Base-by-base conservation (phyloP, 37 sponge, comb jelly and placozoan genomes). In the Aplysina aerophoba region DNA sequence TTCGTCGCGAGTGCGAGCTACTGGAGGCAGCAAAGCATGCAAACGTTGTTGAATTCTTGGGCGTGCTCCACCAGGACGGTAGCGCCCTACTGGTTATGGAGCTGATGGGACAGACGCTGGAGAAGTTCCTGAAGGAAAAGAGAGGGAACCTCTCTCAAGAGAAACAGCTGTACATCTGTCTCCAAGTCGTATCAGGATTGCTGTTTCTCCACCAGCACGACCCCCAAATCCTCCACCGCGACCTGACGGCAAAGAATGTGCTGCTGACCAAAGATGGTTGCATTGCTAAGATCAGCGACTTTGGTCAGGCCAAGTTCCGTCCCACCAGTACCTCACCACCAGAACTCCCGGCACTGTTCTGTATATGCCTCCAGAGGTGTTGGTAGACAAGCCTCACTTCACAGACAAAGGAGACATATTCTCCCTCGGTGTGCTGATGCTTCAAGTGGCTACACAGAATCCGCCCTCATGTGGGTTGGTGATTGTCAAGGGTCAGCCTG, bases 201-300 rank as follows among this genome's bases (percentile, higher is more conserved):
- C 13, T 65, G 66, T 65, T 65, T 30, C 66, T 65, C 22, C 66
- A 65, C 27, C 66, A 65, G 6, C 66, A 65, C 27, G 66, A 65
- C 22, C 66, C 66, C 12, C 66, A 16, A 30, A 65, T 65, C 27
- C 19, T 65, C 13, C 66, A 65, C 66, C 12, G 66, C 22, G 22
- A 65, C 27, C 22, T 65, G 66, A 65, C 13, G 30, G 6, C 66
- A 25, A 65, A 16, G 22, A 65, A 16, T 16, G 27, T 65, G 30
- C 66, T 65, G 22, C 66, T 65, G 22, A 65, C 22, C 27, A 30
- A 65, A 65, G 66, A 65, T 16, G 66, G 66, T 30, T 30, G 66
- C 66, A 16, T 16, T 11, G 66, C 27, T 25, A 65, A 65, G 66
- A 65, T 65, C 12, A 16, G 66, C 22, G 66, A 65, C 22, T 30